Evolutionary conservation across 2,888 invertebrate species (phyloP).

Genomic region (Neoitamus cyanurus): DNA sequence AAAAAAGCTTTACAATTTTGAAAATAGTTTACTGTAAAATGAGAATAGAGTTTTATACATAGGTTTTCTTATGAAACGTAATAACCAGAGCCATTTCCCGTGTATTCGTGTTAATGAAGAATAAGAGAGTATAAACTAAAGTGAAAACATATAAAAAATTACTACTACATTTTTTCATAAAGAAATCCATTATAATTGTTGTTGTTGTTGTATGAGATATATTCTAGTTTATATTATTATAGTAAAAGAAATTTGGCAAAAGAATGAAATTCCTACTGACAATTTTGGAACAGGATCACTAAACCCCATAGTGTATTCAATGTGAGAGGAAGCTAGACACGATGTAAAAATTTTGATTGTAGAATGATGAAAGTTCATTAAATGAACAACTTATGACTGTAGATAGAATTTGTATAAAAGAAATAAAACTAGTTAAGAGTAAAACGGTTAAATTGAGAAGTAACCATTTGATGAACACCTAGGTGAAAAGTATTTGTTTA

Average conservation of each 20-base stretch:
- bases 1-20: slow-evolving; percentile 35
- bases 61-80: slow-evolving; percentile 13
- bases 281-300: background rate
- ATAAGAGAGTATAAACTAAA: background rate
- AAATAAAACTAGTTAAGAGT: slow-evolving; percentile 7
- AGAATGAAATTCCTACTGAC: background rate
- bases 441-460: slow-evolving; percentile 5
- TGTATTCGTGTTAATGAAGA: slow-evolving; percentile 4
- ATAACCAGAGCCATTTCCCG: background rate
- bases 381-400: slow-evolving; percentile 45
- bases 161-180: slow-evolving; percentile 16
- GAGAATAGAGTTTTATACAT: slow-evolving; percentile 31
- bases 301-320: background rate
- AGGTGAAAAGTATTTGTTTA: slow-evolving; percentile 14
- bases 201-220: slow-evolving; percentile 43
- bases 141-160: background rate
- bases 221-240: slow-evolving; percentile 26
- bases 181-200: slow-evolving; percentile 22
- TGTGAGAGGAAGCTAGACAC: background rate
- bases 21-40: slow-evolving; percentile 17
- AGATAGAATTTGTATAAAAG: slow-evolving; percentile 45
- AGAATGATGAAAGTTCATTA: background rate
- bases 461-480: background rate
- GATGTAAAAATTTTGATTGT: background rate
- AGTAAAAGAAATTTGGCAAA: slow-evolving; percentile 20